Conservation (phyloP, 2,797 vertebrate genomes). For the Cirrhinus molitorella region DNA sequence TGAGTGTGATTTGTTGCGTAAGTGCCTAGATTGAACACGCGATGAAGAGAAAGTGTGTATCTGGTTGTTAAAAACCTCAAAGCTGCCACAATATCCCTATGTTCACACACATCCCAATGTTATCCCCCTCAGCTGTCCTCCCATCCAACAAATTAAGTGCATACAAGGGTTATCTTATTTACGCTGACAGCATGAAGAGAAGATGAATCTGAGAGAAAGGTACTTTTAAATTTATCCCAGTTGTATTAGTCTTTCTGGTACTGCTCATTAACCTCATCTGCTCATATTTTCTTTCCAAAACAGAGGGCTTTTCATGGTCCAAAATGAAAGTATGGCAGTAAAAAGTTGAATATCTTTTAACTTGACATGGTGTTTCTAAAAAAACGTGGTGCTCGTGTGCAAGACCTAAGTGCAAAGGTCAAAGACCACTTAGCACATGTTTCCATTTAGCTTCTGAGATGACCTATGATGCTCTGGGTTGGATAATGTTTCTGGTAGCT, state of each 20-base stretch:
- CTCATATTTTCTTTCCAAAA: background rate
- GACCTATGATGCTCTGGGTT: background rate
- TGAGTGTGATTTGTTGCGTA: background rate
- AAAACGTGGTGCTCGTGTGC: background rate
- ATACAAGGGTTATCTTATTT: background rate
- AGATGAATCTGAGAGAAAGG: background rate
- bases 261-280: background rate
- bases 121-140: background rate
- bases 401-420: background rate
- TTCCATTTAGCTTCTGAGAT: conserved; percentile 6
- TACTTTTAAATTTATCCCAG: background rate
- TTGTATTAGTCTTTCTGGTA: background rate
- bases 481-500: background rate
- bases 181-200: background rate
- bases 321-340: background rate
- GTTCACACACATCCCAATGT: conserved; percentile 8
- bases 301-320: background rate
- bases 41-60: background rate
- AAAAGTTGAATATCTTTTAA: background rate
- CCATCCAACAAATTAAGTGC: background rate
- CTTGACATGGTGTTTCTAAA: background rate
- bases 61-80: conserved; percentile 35
- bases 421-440: background rate
- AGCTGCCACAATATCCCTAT: background rate
- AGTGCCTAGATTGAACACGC: background rate